A percentile compares a stretch with the other conserved stretches of the same genome.
Evolutionary conservation across 2,113 vertebrate genomes (phyloP).

Genomic region (Elgaria multicarinata): DNA sequence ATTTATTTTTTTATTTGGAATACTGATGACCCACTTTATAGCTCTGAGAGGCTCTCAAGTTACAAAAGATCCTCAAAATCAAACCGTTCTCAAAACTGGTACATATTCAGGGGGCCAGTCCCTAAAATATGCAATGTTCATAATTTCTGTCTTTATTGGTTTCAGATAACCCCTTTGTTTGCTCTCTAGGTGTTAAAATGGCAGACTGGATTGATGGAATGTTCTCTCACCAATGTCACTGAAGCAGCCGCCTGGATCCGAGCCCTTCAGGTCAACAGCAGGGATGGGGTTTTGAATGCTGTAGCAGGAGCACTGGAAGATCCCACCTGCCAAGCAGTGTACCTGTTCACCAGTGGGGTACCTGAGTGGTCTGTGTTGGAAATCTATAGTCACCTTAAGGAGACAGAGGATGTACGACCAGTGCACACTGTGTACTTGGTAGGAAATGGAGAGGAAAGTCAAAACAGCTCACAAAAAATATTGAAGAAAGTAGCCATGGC

Average conservation of each 20-base stretch:
- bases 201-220: background rate
- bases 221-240: background rate
- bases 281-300: background rate
- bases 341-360: background rate
- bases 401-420: background rate
- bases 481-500: conserved; percentile 21
- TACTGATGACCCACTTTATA: background rate
- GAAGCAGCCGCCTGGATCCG: conserved; percentile 38
- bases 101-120: background rate
- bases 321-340: background rate
- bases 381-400: background rate
- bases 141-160: background rate
- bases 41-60: background rate
- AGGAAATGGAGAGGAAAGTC: background rate
- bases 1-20: background rate
- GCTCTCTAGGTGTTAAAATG: conserved; percentile 18
- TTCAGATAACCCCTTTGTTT: background rate
- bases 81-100: background rate
- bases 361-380: background rate
- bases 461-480: background rate
- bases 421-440: background rate
- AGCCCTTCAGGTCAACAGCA: background rate
- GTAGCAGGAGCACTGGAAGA: background rate
- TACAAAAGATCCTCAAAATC: background rate
- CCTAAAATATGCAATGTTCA: background rate